A percentile compares a stretch with the other conserved stretches of the same genome.
These are phyloP conservation scores for Dendrophyllia cribrosa DNA, from an alignment of 64 coral and sea anemone genomes.

Conservation along the genomic window DNA sequence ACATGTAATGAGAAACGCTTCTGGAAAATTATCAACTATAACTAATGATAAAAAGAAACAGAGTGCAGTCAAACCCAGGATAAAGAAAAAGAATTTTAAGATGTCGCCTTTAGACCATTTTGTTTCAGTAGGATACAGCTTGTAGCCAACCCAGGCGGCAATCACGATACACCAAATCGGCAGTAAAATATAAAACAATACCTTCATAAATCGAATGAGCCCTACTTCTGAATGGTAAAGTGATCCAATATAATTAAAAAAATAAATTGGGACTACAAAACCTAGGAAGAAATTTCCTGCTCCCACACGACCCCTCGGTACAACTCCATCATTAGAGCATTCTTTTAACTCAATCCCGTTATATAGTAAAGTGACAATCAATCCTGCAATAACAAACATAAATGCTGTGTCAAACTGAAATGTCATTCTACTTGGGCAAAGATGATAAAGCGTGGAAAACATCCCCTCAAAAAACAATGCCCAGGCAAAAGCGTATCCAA, in stretches of 20 bases:
- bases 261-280: slow-evolving; percentile 65
- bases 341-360: slow-evolving; percentile 47
- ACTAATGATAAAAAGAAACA: not conserved
- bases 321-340: not conserved
- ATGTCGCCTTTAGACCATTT: no score
- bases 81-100: not conserved
- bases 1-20: slow-evolving; percentile 3
- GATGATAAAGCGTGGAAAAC: slow-evolving; percentile 75
- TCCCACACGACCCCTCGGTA: not conserved
- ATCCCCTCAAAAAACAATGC: slow-evolving; percentile 71
- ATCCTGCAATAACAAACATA: slow-evolving; percentile 76
- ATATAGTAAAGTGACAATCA: slow-evolving; percentile 57
- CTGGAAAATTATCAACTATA: not conserved
- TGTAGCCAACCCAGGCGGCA: not conserved
- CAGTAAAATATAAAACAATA: not conserved
- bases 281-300: slow-evolving; percentile 62
- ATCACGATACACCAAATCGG: not conserved
- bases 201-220: not conserved
- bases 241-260: slow-evolving; percentile 71
- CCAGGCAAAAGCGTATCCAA: slow-evolving; percentile 85
- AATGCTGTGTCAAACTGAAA: slow-evolving; percentile 85
- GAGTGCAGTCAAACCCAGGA: not conserved
- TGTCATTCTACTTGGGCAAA: slow-evolving; percentile 67
- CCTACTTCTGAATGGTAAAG: slow-evolving; percentile 4
- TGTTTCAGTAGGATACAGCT: not conserved